These are phyloP conservation scores for Argyra leucocephala DNA, from an alignment of 2,888 invertebrate genomes.

Conservation along the genomic window DNA sequence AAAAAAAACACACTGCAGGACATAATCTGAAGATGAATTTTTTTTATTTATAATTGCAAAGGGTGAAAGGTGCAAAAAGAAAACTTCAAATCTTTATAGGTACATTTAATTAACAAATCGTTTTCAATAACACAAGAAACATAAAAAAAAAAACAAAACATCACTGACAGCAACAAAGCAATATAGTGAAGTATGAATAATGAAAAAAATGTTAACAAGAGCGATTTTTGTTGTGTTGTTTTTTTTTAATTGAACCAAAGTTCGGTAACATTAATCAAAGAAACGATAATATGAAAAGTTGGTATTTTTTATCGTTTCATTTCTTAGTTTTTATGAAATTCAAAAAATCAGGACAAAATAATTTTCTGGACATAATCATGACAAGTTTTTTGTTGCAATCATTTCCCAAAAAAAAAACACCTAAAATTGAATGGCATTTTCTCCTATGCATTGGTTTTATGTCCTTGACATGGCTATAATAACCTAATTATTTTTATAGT, in stretches of 20 bases:
- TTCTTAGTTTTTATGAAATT: neutral
- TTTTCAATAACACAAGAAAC: neutral
- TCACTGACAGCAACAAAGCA: too few relatives aligned
- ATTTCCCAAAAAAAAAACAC: too few relatives aligned
- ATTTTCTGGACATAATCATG: neutral
- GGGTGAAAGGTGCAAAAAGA: neutral
- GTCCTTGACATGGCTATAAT: too few relatives aligned
- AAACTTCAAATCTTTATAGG: neutral
- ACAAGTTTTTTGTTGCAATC: too few relatives aligned
- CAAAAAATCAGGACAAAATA: neutral
- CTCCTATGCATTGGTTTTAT: too few relatives aligned
- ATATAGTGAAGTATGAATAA: neutral
- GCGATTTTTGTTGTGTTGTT: neutral
- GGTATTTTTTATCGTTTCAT: neutral
- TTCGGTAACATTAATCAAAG: neutral
- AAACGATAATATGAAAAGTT: neutral
- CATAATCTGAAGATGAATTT: neutral
- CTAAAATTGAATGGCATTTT: too few relatives aligned
- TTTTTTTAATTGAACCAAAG: neutral
- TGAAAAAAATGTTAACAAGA: conserved; percentile 3
- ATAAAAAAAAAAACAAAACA: neutral
- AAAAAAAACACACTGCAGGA: neutral
- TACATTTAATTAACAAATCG: conserved; percentile 6
- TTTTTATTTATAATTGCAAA: neutral
- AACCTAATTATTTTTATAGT: too few relatives aligned